Percentiles rank a stretch among this genome's conserved stretches.
Evolutionary conservation across 2,888 invertebrate species (phyloP).

Genomic region (Anthrax anthrax): DNA sequence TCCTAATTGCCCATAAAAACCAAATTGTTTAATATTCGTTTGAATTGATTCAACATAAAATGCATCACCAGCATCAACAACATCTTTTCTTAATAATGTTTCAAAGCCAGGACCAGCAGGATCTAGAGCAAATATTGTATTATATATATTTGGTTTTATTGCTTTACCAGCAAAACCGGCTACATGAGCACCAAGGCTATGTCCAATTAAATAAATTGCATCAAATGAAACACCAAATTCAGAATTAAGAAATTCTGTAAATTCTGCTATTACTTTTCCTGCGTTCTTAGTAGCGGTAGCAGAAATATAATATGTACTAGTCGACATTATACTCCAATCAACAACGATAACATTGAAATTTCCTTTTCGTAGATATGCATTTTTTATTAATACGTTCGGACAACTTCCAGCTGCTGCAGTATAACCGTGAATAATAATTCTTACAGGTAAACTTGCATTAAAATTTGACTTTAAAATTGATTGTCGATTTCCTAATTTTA

Average conservation of each 20-base stretch:
- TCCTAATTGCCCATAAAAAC: slow-evolving; percentile 27
- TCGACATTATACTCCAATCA: slow-evolving; percentile 27
- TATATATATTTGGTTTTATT: slow-evolving; percentile 14
- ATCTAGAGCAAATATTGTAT: slow-evolving; percentile 32
- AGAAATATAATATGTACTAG: slow-evolving; percentile 25
- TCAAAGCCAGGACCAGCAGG: slow-evolving; percentile 23
- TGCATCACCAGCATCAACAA: background rate
- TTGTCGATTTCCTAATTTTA: background rate
- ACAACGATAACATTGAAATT: slow-evolving; percentile 31
- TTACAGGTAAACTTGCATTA: background rate
- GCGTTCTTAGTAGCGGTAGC: slow-evolving; percentile 23
- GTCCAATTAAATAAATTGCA: slow-evolving; percentile 30
- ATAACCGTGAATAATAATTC: background rate
- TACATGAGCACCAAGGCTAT: slow-evolving; percentile 34
- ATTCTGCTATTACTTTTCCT: slow-evolving; percentile 15
- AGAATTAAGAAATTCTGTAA: slow-evolving; percentile 24
- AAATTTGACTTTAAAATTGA: background rate
- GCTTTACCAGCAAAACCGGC: slow-evolving; percentile 28
- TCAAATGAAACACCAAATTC: slow-evolving; percentile 13
- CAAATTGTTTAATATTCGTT: slow-evolving; percentile 26
- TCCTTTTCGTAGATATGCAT: slow-evolving; percentile 9
- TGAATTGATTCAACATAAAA: slow-evolving; percentile 32
- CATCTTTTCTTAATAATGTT: background rate
- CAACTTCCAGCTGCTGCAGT: background rate
- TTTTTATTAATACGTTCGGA: background rate